Percentiles rank a stretch among this genome's conserved stretches.
Evolutionary conservation across 1,140 invertebrate genomes (phyloP).

Genomic region (Pogonomyrmex barbatus): DNA sequence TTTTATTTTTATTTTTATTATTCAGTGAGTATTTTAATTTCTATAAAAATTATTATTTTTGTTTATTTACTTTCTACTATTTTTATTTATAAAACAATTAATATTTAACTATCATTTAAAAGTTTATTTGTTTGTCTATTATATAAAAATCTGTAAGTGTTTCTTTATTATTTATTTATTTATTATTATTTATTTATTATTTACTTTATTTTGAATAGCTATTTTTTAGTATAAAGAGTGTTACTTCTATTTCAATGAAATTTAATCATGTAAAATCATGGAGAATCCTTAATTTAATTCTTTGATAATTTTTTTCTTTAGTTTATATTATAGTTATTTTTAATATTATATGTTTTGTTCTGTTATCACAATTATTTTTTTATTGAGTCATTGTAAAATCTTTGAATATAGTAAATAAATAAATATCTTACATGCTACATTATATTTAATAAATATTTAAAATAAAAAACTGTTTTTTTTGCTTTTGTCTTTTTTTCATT

Average conservation of each 20-base stretch:
- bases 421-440: not conserved
- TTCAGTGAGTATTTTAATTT: not conserved
- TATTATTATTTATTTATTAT: not conserved
- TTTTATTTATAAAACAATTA: not conserved
- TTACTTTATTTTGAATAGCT: not conserved
- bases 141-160: not conserved
- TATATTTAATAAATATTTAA: not conserved
- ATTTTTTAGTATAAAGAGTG: not conserved
- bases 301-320: not conserved
- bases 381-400: not conserved
- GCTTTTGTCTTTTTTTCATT: constrained; percentile 20
- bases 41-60: not conserved
- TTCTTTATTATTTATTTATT: not conserved
- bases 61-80: not conserved
- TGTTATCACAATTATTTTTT: not conserved
- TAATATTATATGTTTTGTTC: not conserved
- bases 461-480: not conserved
- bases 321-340: not conserved
- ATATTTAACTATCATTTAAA: not conserved
- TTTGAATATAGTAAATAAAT: not conserved
- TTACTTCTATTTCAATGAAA: not conserved
- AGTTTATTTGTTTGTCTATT: not conserved
- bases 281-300: not conserved
- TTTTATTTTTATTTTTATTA: constrained; percentile 17
- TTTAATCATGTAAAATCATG: not conserved